Conservation (phyloP, 2,888 invertebrate genomes). For the Drosophila stalkeri region DNA sequence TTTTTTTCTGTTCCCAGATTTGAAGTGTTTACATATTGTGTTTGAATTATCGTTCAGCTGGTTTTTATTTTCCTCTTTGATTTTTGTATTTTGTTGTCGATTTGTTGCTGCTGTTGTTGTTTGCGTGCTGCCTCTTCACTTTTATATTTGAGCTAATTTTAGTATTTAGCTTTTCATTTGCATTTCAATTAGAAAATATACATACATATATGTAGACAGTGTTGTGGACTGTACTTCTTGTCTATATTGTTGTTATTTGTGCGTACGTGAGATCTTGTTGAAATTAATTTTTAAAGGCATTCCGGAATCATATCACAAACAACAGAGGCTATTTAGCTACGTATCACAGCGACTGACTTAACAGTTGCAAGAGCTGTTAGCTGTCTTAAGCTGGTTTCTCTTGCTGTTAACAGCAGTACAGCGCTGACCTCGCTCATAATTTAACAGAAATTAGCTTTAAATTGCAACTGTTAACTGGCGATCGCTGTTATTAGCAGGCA, state of each 20-base stretch:
- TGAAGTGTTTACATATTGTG: conserved; percentile 77
- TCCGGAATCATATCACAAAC: neutral
- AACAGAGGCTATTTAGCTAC: conserved; percentile 13
- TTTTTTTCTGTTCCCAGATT: conserved; percentile 42
- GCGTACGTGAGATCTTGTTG: conserved; percentile 28
- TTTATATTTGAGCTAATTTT: conserved; percentile 74
- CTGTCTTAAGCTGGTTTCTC: conserved; percentile 8
- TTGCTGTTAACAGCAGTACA: conserved; percentile 7
- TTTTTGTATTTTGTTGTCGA: conserved; percentile 53
- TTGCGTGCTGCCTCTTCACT: conserved; percentile 48
- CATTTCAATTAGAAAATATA: conserved; percentile 70
- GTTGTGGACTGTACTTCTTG: conserved; percentile 47
- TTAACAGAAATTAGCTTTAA: neutral
- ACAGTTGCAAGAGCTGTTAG: conserved; percentile 17
- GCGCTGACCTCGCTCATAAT: conserved; percentile 3
- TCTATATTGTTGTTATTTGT: conserved; percentile 27
- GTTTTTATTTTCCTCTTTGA: conserved; percentile 50
- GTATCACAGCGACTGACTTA: neutral
- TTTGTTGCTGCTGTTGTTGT: conserved; percentile 31
- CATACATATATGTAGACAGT: conserved; percentile 10
- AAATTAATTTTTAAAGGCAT: conserved; percentile 15
- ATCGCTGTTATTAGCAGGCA: conserved; percentile 19
- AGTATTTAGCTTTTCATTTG: conserved; percentile 77
- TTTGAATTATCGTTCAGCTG: conserved; percentile 72
- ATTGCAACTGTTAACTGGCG: conserved; percentile 9